These are phyloP conservation scores for Myxocyprinus asiaticus DNA, from an alignment of 2,113 vertebrate genomes.

Conservation along the genomic window DNA sequence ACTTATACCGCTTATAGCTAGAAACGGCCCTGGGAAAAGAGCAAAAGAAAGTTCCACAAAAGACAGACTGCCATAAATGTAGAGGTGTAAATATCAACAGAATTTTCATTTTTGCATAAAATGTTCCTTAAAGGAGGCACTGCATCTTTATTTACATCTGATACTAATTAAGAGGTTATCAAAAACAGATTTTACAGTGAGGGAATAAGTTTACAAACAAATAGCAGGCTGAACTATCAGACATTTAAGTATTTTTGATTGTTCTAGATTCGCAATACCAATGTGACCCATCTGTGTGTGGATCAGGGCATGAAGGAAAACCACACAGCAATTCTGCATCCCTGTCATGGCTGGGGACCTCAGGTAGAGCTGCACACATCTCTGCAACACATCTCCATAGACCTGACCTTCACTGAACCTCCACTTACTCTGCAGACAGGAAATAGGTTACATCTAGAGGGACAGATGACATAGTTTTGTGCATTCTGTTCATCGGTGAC, in stretches of 20 bases:
- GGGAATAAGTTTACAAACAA: not conserved
- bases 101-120: not conserved
- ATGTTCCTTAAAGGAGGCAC: not conserved
- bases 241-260: not conserved
- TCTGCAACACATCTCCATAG: constrained; percentile 4
- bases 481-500: constrained; percentile 12
- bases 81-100: too few relatives aligned
- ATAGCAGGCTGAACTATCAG: constrained; percentile 6
- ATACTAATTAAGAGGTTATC: not conserved
- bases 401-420: constrained; percentile 28
- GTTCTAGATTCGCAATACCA: constrained; percentile 87
- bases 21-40: too few relatives aligned
- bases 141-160: not conserved
- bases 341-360: constrained; percentile 92
- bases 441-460: constrained; percentile 36
- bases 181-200: not conserved
- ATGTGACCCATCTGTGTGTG: constrained; percentile 89
- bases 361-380: constrained; percentile 79
- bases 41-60: too few relatives aligned
- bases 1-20: too few relatives aligned
- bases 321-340: constrained; percentile 92
- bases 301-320: constrained; percentile 94
- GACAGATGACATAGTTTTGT: constrained; percentile 29
- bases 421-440: not conserved
- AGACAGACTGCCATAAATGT: too few relatives aligned